phyloP scores from a whole-genome alignment of 2,888 invertebrate species.

The Drosophila anceps region DNA sequence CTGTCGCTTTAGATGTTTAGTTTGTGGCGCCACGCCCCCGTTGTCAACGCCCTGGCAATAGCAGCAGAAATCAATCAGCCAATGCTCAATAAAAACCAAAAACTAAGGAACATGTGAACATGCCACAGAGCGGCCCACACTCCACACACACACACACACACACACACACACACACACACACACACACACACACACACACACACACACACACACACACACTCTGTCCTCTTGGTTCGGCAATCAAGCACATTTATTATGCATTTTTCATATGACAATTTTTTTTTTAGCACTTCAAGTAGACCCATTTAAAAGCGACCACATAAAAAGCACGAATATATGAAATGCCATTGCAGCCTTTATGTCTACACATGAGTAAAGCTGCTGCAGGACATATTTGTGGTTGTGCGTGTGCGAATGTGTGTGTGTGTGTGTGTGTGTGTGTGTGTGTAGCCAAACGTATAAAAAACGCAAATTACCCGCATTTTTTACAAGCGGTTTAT shows the following conservation, averaged over 20 bases:
- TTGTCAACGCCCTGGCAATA: slow-evolving; percentile 49
- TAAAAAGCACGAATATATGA: slow-evolving; percentile 61
- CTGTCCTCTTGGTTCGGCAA: slow-evolving; percentile 47
- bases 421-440: slow-evolving; percentile 3
- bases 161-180: slow-evolving; percentile 11
- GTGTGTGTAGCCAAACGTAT: slow-evolving; percentile 28
- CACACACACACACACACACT: slow-evolving; percentile 12
- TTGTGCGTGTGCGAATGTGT: slow-evolving; percentile 20
- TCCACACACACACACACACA: slow-evolving; percentile 2
- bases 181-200: slow-evolving; percentile 6
- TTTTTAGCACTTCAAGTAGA: slow-evolving; percentile 64
- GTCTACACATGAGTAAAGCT: slow-evolving; percentile 52
- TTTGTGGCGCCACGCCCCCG: background rate
- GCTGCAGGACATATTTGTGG: slow-evolving; percentile 34
- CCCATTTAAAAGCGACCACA: slow-evolving; percentile 76
- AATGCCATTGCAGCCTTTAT: slow-evolving; percentile 53
- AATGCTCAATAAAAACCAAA: slow-evolving; percentile 55
- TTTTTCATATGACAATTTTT: slow-evolving; percentile 77
- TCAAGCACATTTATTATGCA: slow-evolving; percentile 78
- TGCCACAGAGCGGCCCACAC: slow-evolving; percentile 34
- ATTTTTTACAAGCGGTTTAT: slow-evolving; percentile 74
- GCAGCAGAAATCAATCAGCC: slow-evolving; percentile 67
- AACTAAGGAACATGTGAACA: slow-evolving; percentile 56
- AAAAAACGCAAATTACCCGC: slow-evolving; percentile 78
- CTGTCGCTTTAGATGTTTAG: slow-evolving; percentile 43